Evolutionary conservation across 2,888 invertebrate species (phyloP).

Genomic region (Epiblema foenella): DNA sequence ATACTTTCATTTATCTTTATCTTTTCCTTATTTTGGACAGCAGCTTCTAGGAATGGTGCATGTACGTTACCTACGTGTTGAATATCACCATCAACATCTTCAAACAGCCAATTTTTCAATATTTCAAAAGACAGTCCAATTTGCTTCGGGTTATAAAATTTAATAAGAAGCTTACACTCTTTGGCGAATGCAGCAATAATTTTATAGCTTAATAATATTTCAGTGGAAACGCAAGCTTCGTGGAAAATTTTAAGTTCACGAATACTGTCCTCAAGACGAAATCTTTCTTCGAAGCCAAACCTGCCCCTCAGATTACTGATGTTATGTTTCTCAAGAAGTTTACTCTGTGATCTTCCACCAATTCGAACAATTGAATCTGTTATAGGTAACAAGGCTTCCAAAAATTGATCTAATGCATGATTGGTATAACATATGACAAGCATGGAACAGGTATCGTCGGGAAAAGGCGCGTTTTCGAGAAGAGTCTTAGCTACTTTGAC

Average conservation of each 20-base stretch:
- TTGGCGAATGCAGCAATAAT: slow-evolving; percentile 47
- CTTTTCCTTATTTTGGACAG: slow-evolving; percentile 46
- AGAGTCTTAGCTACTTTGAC: slow-evolving; percentile 88
- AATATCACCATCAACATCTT: slow-evolving; percentile 46
- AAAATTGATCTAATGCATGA: slow-evolving; percentile 93
- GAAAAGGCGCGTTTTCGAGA: slow-evolving; percentile 78
- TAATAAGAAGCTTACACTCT: slow-evolving; percentile 49
- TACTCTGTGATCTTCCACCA: slow-evolving; percentile 87
- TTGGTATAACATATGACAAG: slow-evolving; percentile 93
- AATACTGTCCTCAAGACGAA: slow-evolving; percentile 55
- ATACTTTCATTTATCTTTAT: slow-evolving; percentile 47
- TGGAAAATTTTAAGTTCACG: slow-evolving; percentile 5
- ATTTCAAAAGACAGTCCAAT: slow-evolving; percentile 49
- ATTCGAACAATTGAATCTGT: slow-evolving; percentile 87
- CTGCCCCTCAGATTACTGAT: slow-evolving; percentile 66
- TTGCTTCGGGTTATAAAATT: slow-evolving; percentile 49
- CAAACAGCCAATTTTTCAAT: slow-evolving; percentile 66
- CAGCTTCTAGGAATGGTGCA: slow-evolving; percentile 3
- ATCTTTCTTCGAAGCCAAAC: background rate
- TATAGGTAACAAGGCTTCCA: slow-evolving; percentile 87
- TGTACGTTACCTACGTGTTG: background rate
- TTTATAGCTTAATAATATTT: slow-evolving; percentile 52
- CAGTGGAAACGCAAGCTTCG: slow-evolving; percentile 4
- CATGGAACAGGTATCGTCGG: slow-evolving; percentile 74
- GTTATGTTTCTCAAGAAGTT: slow-evolving; percentile 71